Conservation (phyloP, 2,113 vertebrate species). For the Caranx melampygus region DNA sequence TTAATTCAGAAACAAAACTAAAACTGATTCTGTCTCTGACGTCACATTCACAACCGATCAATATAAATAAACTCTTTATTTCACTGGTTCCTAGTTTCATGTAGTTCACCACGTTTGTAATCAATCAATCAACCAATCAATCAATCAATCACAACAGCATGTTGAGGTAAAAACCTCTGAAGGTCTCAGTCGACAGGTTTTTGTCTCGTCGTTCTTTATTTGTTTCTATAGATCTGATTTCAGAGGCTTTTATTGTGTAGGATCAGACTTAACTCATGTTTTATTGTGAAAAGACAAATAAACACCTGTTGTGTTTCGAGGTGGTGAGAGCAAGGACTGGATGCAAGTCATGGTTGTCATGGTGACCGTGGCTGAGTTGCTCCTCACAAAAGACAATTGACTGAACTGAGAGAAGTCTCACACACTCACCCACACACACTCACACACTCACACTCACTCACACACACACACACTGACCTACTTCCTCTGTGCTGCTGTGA, state of each 20-base stretch:
- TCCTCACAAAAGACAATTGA: background rate
- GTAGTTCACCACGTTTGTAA: too few relatives aligned
- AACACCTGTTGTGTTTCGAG: too few relatives aligned
- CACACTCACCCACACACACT: background rate
- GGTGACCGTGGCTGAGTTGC: slow-evolving; percentile 14
- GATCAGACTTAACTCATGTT: background rate
- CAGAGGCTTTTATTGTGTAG: background rate
- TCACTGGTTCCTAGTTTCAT: too few relatives aligned
- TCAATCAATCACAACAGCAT: too few relatives aligned
- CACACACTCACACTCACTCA: slow-evolving; percentile 21
- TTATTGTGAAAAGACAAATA: too few relatives aligned
- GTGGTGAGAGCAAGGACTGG: background rate
- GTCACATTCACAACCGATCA: too few relatives aligned
- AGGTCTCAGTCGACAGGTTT: background rate
- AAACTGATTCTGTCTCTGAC: too few relatives aligned
- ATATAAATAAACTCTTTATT: too few relatives aligned
- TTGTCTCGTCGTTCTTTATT: background rate
- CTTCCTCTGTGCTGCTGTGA: background rate
- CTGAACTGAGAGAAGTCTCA: background rate
- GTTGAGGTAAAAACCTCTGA: background rate
- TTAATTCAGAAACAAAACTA: too few relatives aligned
- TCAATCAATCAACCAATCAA: too few relatives aligned
- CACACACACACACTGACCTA: slow-evolving; percentile 48
- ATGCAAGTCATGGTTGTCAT: slow-evolving; percentile 8
- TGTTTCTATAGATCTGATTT: background rate